Evolutionary conservation across 1,140 invertebrate species (phyloP).

Genomic region (Scylla paramamosain): DNA sequence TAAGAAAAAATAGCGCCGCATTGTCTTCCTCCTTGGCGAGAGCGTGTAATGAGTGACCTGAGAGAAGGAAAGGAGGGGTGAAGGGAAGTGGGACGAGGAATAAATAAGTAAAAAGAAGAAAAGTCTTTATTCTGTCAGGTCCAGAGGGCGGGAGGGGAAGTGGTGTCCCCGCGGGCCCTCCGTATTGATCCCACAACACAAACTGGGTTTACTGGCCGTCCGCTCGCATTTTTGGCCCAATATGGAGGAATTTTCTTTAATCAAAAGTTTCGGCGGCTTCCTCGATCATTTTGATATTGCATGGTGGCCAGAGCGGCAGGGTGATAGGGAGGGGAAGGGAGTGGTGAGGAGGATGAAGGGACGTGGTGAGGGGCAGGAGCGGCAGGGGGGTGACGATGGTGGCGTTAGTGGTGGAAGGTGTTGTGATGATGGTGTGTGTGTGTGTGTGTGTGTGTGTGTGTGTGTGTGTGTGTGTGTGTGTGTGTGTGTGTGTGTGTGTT

Average conservation of each 20-base stretch:
- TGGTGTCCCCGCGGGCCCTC: background rate
- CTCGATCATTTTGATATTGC: conserved; percentile 73
- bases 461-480: conserved; percentile 39
- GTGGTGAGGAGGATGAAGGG: background rate
- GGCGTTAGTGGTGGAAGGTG: background rate
- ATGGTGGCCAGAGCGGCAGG: conserved; percentile 41
- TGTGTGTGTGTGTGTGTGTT: background rate
- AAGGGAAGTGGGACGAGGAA: background rate
- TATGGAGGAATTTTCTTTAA: conserved; percentile 74
- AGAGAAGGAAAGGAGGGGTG: background rate
- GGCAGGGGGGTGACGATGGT: background rate
- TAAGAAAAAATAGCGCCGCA: background rate
- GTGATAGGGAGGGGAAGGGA: background rate
- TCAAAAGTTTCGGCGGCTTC: conserved; percentile 71
- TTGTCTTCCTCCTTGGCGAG: background rate
- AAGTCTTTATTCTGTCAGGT: conserved; percentile 52
- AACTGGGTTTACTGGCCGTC: conserved; percentile 60
- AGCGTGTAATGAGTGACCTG: conserved; percentile 35
- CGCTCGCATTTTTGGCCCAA: conserved; percentile 67
- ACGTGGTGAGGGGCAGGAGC: background rate
- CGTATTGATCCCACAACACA: conserved; percentile 72
- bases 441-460: conserved; percentile 44
- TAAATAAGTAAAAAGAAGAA: conserved; percentile 33
- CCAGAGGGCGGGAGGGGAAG: background rate
- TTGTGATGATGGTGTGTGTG: background rate